phyloP scores from a whole-genome alignment of 2,113 vertebrate species.

The Carollia perspicillata region DNA sequence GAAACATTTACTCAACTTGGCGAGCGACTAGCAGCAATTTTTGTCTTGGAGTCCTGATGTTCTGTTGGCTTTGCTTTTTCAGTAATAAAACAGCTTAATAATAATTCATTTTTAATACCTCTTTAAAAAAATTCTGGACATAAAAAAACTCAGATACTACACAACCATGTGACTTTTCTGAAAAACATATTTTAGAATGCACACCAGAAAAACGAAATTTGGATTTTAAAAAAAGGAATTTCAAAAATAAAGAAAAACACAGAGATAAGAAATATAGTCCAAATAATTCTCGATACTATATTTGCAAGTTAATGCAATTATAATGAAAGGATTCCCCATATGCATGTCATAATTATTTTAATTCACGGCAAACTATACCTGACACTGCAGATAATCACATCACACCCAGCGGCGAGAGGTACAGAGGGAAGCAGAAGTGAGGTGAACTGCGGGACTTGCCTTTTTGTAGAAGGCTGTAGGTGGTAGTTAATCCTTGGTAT shows the following conservation, averaged over 20 bases:
- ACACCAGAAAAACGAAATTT: neutral
- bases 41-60: neutral
- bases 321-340: neutral
- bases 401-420: neutral
- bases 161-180: neutral
- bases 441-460: neutral
- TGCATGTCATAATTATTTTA: neutral
- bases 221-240: neutral
- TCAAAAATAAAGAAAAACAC: neutral
- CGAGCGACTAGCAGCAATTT: neutral
- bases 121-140: neutral
- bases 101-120: neutral
- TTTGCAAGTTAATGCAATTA: neutral
- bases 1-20: neutral
- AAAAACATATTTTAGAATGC: neutral
- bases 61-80: neutral
- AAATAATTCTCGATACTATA: neutral
- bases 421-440: neutral
- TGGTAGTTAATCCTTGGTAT: neutral
- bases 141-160: neutral
- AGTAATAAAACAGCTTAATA: neutral
- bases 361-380: neutral
- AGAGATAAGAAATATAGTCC: neutral
- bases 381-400: neutral
- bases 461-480: neutral